These are phyloP conservation scores for Baccha elongata DNA, from an alignment of 2,888 invertebrate genomes.

Conservation along the genomic window DNA sequence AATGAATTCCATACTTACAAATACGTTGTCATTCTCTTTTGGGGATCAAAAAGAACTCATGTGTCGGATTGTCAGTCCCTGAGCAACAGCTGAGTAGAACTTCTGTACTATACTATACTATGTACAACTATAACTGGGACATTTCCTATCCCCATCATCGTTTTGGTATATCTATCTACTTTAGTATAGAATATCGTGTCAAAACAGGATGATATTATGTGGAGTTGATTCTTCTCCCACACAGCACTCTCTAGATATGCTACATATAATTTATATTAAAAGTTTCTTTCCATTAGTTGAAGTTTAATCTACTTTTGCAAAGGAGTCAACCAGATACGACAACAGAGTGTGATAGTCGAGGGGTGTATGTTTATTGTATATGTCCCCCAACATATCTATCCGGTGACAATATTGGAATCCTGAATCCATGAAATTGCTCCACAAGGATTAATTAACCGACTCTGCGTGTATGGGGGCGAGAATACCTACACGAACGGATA, in stretches of 20 bases:
- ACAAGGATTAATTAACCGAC: conserved; percentile 69
- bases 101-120: background rate
- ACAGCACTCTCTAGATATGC: conserved; percentile 47
- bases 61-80: conserved; percentile 48
- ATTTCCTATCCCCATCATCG: conserved; percentile 1
- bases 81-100: conserved; percentile 18
- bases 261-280: conserved; percentile 74
- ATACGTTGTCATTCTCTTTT: conserved; percentile 19
- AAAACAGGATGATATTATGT: conserved; percentile 8
- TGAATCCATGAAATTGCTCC: conserved; percentile 72
- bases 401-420: conserved; percentile 64
- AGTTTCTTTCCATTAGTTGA: conserved; percentile 73
- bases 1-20: conserved; percentile 43
- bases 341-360: conserved; percentile 33
- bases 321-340: conserved; percentile 60
- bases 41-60: conserved; percentile 54
- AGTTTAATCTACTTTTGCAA: conserved; percentile 72
- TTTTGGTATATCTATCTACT: too few species aligned
- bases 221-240: conserved; percentile 39
- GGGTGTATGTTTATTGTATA: background rate
- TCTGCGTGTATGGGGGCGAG: conserved; percentile 35
- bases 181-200: conserved; percentile 21
- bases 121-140: background rate
- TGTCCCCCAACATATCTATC: conserved; percentile 25
- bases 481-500: background rate